Conservation (phyloP, 2,888 invertebrate genomes). For the Congeria kusceri region DNA sequence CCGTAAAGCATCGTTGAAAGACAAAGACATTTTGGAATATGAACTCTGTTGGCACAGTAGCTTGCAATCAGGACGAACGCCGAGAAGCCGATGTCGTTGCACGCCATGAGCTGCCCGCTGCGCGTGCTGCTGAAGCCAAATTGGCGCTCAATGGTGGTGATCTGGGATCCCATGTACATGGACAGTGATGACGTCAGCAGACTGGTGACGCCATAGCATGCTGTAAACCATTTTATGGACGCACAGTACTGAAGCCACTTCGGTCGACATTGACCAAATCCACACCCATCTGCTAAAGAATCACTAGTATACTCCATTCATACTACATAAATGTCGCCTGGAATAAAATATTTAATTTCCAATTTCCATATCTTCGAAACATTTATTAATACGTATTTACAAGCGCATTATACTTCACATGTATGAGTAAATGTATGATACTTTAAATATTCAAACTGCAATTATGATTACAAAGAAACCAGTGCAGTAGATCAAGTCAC, state of each 20-base stretch:
- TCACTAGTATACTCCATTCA: too few species aligned
- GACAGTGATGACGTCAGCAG: conserved; percentile 59
- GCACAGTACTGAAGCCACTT: conserved; percentile 44
- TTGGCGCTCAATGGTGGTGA: conserved; percentile 73
- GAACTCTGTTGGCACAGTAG: conserved; percentile 50
- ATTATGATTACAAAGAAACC: too few species aligned
- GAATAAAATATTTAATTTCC: too few species aligned
- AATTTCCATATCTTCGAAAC: too few species aligned
- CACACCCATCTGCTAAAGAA: conserved; percentile 39
- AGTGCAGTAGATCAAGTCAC: too few species aligned
- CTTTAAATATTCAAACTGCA: too few species aligned
- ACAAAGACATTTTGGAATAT: conserved; percentile 62
- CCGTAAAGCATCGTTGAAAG: conserved; percentile 55
- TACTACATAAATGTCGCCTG: too few species aligned
- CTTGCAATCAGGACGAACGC: conserved; percentile 58
- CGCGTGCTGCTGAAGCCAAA: conserved; percentile 73
- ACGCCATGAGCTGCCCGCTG: conserved; percentile 72
- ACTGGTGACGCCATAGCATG: conserved; percentile 53
- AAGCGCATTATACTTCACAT: too few species aligned
- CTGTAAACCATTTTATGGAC: conserved; percentile 55
- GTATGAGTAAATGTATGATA: too few species aligned
- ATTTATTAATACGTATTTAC: too few species aligned
- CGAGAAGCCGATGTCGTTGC: conserved; percentile 76
- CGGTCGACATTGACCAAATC: conserved; percentile 50
- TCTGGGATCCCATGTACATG: conserved; percentile 66